Conservation (phyloP, 23 tunicate species). For the Trididemnum clinides region DNA sequence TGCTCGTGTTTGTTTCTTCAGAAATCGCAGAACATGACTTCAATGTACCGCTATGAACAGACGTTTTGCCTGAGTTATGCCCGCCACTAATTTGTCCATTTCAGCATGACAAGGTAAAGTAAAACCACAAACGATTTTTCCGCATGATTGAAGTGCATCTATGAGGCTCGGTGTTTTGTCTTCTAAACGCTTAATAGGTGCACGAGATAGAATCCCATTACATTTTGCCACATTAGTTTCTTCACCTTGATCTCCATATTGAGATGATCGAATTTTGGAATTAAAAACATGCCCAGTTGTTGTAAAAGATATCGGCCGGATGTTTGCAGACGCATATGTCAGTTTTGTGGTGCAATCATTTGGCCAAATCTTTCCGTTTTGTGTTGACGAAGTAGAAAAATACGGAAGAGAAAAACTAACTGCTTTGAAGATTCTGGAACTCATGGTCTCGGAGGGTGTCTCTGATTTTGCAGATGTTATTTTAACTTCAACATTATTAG, state of each 20-base stretch:
- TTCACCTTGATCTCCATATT: background rate
- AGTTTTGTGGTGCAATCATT: background rate
- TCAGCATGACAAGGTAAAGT: too few species aligned
- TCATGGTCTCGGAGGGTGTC: background rate
- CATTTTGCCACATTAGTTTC: background rate
- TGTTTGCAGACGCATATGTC: background rate
- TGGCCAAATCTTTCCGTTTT: background rate
- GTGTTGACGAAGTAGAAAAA: background rate
- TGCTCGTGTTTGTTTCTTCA: background rate
- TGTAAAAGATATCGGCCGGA: slow-evolving; percentile 3
- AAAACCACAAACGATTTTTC: background rate
- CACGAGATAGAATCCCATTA: background rate
- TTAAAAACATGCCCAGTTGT: background rate
- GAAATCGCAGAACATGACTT: background rate
- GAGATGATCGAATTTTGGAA: background rate
- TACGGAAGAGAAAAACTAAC: too few species aligned
- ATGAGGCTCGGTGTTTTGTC: background rate
- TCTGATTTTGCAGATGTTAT: too few species aligned
- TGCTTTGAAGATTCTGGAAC: too few species aligned
- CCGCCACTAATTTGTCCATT: background rate
- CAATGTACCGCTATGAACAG: background rate
- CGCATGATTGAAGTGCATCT: background rate
- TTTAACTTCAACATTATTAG: background rate
- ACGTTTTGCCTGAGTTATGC: background rate
- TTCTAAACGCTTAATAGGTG: background rate